Percentiles rank a stretch among this genome's conserved stretches.
These are phyloP conservation scores for Bubo bubo DNA, from an alignment of 2,113 vertebrate genomes.

Conservation along the genomic window DNA sequence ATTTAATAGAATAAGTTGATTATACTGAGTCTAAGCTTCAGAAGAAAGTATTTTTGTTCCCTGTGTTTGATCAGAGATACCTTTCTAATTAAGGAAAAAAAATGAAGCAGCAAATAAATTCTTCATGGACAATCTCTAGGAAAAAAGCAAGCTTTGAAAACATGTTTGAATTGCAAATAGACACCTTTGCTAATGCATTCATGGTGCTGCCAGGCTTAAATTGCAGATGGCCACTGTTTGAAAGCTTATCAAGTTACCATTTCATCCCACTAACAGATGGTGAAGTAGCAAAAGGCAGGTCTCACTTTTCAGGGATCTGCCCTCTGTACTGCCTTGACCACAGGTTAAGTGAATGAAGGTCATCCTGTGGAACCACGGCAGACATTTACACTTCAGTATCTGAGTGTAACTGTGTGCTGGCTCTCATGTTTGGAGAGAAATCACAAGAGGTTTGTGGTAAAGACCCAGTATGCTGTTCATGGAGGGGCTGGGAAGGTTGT, in stretches of 20 bases:
- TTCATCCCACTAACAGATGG: slow-evolving; percentile 33
- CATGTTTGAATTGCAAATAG: neutral
- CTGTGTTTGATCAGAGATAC: neutral
- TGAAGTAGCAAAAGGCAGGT: neutral
- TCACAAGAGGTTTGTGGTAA: neutral
- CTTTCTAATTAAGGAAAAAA: neutral
- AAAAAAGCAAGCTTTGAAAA: neutral
- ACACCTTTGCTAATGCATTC: neutral
- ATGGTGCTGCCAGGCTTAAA: neutral
- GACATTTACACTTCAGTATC: neutral
- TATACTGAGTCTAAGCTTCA: neutral
- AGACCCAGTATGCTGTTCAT: neutral
- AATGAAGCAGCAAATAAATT: neutral
- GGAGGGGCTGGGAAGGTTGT: neutral
- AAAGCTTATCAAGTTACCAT: slow-evolving; percentile 27
- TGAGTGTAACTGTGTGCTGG: neutral
- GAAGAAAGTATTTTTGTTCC: neutral
- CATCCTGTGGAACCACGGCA: neutral
- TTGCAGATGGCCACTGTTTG: slow-evolving; percentile 24
- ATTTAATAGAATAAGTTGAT: neutral
- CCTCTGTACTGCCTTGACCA: neutral
- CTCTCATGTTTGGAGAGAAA: neutral
- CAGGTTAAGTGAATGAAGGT: neutral
- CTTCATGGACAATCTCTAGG: neutral
- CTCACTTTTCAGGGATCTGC: neutral